Base-by-base conservation (phyloP, 2,888 invertebrate species). In the Eupsilia transversa region DNA sequence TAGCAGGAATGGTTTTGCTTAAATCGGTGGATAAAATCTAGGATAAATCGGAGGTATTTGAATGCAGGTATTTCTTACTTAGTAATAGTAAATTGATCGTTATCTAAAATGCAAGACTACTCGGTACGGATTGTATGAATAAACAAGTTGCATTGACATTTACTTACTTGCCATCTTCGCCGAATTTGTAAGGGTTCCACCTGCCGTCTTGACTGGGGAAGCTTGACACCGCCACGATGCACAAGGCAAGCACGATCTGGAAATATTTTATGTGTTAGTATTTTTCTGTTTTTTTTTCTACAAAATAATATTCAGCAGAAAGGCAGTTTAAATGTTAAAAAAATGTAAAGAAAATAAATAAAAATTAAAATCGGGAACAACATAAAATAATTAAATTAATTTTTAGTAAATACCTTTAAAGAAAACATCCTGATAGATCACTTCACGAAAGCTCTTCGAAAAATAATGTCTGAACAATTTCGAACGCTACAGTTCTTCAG, bases 141-240 rank as follows among this genome's bases (percentile, higher is more conserved):
- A 85, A 86, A 86, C 74, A 77, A 83, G 77, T 79, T 75, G 75
- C 72, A 67, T 84, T 93, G 91, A 86, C 91, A 93, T 94, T 93
- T 92, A 94, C 96, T 94, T 92, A 96, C 96, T 94, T 96, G 93
- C 96, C 96, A 84, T 79, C 64, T 63, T 92, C 92, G 74, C 95
- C 96, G 85, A 92, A 95, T 90, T 91, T 92, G 88, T 94, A 92
- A 43, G 95, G 94, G 89, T 94, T 85, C 96, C 96, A 96, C 85
- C 78, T 91, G 81, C 96, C 96, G 74, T 94, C 94, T 85, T 94
- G 91, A 49, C 89, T 86, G 10, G 95, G 93, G 20, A 91, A 90
- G 35, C 92, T 92, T 54, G 91, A 88, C 17, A 90, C 93, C 57
- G 92, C 93, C 9, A 93, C 92, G 66, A 91, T 90, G 93, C 94